phyloP scores from a whole-genome alignment of 2,797 vertebrate species.

The Lutjanus campechanus region DNA sequence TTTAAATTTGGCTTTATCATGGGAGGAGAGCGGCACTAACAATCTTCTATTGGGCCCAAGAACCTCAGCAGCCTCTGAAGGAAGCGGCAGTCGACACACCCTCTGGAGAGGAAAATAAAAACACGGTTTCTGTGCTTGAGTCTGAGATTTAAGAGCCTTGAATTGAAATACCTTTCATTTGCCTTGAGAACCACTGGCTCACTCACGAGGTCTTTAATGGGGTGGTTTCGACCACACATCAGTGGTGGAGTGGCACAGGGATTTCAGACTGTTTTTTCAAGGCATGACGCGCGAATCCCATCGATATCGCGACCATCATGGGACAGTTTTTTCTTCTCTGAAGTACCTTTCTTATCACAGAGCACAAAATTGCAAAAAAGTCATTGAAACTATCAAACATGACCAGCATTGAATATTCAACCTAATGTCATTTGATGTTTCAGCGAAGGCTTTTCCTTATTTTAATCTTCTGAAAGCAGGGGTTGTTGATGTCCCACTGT shows the following conservation, averaged over 20 bases:
- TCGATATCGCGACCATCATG: slow-evolving; percentile 83
- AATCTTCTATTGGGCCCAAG: slow-evolving; percentile 55
- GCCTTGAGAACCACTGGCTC: slow-evolving; percentile 82
- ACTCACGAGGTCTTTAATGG: slow-evolving; percentile 83
- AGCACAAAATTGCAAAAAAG: slow-evolving; percentile 83
- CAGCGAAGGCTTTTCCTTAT: slow-evolving; percentile 77
- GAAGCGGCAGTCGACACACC: slow-evolving; percentile 70
- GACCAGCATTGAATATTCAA: slow-evolving; percentile 84
- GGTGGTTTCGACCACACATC: slow-evolving; percentile 83
- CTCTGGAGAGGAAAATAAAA: slow-evolving; percentile 71
- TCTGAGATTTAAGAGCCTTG: slow-evolving; percentile 76
- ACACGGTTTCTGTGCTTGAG: slow-evolving; percentile 78
- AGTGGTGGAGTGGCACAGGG: slow-evolving; percentile 82
- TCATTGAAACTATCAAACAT: slow-evolving; percentile 73
- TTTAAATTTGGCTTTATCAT: slow-evolving; percentile 67
- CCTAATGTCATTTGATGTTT: slow-evolving; percentile 86
- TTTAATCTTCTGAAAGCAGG: slow-evolving; percentile 81
- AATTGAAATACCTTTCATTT: slow-evolving; percentile 78
- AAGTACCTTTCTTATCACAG: slow-evolving; percentile 84
- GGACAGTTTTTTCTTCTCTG: slow-evolving; percentile 81
- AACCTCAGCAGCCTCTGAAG: slow-evolving; percentile 73
- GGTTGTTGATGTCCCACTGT: slow-evolving; percentile 70
- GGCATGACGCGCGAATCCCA: slow-evolving; percentile 88
- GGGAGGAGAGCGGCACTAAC: slow-evolving; percentile 64
- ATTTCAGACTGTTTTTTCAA: slow-evolving; percentile 86